These are phyloP conservation scores for Eulemur mongoz DNA, from an alignment of 2,797 vertebrate genomes.

Conservation along the genomic window DNA sequence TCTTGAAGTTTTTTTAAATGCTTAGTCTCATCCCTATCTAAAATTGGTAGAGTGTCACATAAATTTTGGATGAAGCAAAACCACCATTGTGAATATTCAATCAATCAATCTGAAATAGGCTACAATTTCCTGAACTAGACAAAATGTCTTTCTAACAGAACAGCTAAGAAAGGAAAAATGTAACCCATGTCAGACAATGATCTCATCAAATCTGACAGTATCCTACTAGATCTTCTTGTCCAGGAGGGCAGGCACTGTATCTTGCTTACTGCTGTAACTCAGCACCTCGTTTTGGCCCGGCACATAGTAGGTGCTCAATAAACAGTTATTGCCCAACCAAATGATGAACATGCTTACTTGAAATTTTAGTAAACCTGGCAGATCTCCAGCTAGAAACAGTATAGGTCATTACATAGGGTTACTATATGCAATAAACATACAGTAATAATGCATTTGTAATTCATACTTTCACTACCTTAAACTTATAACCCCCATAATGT, in stretches of 20 bases:
- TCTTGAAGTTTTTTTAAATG: not conserved
- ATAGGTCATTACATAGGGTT: not conserved
- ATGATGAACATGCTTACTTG: not conserved
- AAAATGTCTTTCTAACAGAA: not conserved
- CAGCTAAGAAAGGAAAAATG: not conserved
- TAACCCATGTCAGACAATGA: not conserved
- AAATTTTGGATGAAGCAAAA: conserved; percentile 20
- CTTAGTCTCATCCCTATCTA: conserved; percentile 38
- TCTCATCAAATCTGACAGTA: not conserved
- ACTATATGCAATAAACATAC: not conserved
- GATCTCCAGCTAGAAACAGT: not conserved
- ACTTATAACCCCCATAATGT: not conserved
- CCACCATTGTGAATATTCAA: not conserved
- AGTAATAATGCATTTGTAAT: not conserved
- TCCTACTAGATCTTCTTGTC: not conserved
- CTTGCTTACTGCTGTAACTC: not conserved
- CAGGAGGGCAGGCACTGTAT: not conserved
- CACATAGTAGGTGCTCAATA: not conserved
- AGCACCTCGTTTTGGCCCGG: not conserved
- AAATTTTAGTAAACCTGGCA: not conserved
- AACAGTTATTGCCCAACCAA: not conserved
- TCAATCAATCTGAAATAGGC: not conserved
- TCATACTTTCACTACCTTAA: not conserved
- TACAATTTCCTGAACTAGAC: not conserved
- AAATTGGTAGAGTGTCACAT: not conserved